Percentiles rank a stretch among this genome's conserved stretches.
Conservation (phyloP, 2,888 invertebrate genomes). For the Metacarcinus magister region DNA sequence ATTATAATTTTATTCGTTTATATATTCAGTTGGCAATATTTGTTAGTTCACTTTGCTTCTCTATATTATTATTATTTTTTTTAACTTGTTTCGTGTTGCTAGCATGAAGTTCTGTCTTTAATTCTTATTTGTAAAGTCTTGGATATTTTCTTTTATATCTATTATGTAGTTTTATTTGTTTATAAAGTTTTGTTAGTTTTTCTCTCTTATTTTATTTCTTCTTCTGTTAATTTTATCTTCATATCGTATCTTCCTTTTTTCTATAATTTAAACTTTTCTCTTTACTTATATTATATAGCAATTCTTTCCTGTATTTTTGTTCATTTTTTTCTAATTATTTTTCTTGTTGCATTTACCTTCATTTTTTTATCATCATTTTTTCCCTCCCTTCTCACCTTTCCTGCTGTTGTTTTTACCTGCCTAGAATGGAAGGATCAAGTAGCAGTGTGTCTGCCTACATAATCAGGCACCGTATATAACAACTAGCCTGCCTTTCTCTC, state of each 20-base stretch:
- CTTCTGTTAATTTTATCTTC: no score
- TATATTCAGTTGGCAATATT: neutral
- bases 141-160: no score
- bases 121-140: no score
- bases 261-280: neutral
- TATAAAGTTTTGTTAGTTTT: no score
- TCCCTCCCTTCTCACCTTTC: no score
- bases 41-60: no score
- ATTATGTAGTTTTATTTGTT: no score
- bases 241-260: neutral
- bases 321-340: neutral
- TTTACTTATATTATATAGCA: neutral
- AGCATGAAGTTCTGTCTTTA: no score
- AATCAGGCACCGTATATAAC: neutral
- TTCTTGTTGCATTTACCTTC: neutral
- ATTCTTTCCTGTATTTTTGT: neutral
- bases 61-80: no score
- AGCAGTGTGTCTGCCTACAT: constrained; percentile 12
- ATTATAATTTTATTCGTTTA: neutral
- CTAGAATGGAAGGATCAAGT: neutral
- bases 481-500: neutral
- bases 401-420: neutral
- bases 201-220: no score
- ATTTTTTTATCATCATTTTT: neutral
- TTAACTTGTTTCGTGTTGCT: no score